Evolutionary conservation across 64 coral and sea anemone genomes (phyloP).

Genomic region (Porites lutea): DNA sequence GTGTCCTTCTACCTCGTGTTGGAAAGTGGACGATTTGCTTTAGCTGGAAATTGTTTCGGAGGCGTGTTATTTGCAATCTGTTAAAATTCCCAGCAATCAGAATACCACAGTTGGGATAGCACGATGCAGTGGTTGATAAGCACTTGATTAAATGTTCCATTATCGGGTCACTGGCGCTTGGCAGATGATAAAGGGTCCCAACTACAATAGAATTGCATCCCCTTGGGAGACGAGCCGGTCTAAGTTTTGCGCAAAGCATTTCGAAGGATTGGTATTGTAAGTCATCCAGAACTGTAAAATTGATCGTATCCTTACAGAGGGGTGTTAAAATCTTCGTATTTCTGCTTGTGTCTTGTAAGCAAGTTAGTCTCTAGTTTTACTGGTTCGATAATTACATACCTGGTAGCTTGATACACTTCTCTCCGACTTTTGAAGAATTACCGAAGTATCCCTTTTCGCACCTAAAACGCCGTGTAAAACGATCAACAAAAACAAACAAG

Average conservation of each 20-base stretch:
- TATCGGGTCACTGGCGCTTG: neutral
- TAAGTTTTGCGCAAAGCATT: constrained; percentile 44
- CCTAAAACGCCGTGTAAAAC: constrained; percentile 36
- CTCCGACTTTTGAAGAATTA: constrained; percentile 78
- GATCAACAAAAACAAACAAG: neutral
- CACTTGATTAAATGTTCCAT: constrained; percentile 27
- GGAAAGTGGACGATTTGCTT: constrained; percentile 27
- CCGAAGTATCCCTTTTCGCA: constrained; percentile 85
- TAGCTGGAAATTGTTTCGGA: constrained; percentile 29
- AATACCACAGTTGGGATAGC: too few species aligned
- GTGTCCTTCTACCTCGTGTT: constrained; percentile 38
- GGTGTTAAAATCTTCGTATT: neutral
- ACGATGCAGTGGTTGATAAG: constrained; percentile 29
- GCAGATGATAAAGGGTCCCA: neutral
- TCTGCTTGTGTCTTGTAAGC: too few species aligned
- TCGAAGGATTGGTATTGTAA: neutral
- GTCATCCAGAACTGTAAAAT: constrained; percentile 32
- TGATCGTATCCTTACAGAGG: neutral
- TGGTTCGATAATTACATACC: constrained; percentile 34
- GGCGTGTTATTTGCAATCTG: neutral
- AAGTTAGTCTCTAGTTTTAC: too few species aligned
- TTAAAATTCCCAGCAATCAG: neutral
- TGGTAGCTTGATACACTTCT: constrained; percentile 93
- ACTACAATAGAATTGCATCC: constrained; percentile 13
- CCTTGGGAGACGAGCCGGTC: constrained; percentile 43